Conservation (phyloP, 2,113 vertebrate genomes). For the Passer domesticus region DNA sequence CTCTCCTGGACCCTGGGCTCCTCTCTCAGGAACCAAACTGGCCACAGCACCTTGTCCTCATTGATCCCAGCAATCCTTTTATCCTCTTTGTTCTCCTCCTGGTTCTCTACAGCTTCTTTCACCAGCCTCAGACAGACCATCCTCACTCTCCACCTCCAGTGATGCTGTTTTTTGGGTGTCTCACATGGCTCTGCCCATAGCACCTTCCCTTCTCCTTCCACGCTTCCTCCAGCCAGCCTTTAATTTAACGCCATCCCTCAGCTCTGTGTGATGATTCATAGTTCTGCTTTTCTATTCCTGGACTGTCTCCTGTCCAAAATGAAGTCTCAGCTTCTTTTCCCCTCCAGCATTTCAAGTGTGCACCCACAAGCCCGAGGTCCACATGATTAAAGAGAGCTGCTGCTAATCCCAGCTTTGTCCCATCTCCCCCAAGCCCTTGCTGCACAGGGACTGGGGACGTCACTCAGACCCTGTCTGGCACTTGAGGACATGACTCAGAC, state of each 20-base stretch:
- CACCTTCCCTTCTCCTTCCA: neutral
- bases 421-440: neutral
- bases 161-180: neutral
- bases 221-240: neutral
- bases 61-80: neutral
- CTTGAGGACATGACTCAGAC: neutral
- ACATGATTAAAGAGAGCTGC: neutral
- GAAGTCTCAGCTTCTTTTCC: conserved; percentile 52
- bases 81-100: neutral
- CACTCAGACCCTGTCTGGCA: neutral
- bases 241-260: conserved; percentile 2
- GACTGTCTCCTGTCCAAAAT: conserved; percentile 56
- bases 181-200: neutral
- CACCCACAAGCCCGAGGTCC: neutral
- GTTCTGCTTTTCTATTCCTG: conserved; percentile 60
- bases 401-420: conserved; percentile 1
- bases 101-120: neutral
- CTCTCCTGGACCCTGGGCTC: neutral
- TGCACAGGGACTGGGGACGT: neutral
- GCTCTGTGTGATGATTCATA: conserved; percentile 44
- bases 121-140: neutral
- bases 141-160: neutral
- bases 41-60: neutral
- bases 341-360: conserved; percentile 31
- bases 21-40: neutral